phyloP scores from a whole-genome alignment of 2,797 vertebrate genomes.

The Sylvilagus floridanus region DNA sequence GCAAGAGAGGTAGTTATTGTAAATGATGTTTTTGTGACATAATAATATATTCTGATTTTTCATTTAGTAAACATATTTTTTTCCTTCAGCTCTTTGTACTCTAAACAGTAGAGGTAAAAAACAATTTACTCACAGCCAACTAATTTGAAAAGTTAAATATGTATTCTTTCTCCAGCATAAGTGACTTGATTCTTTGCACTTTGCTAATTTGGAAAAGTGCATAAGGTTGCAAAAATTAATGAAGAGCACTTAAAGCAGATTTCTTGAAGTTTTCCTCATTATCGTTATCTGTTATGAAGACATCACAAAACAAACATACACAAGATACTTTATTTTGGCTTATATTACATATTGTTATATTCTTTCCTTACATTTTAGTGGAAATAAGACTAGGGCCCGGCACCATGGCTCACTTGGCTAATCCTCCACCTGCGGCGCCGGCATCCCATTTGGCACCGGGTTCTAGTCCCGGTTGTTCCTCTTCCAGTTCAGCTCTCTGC shows the following conservation, averaged over 20 bases:
- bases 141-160: conserved; percentile 73
- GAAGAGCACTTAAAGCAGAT: conserved; percentile 53
- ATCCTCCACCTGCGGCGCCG: too few relatives aligned
- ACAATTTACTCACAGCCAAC: conserved; percentile 61
- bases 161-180: conserved; percentile 67
- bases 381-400: not conserved
- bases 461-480: too few relatives aligned
- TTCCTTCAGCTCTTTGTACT: conserved; percentile 34
- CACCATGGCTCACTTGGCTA: too few relatives aligned
- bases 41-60: conserved; percentile 17
- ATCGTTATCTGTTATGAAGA: conserved; percentile 56
- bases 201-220: conserved; percentile 64
- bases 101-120: conserved; percentile 61
- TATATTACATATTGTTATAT: not conserved
- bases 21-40: not conserved
- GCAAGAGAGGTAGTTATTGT: not conserved
- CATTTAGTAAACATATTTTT: conserved; percentile 54
- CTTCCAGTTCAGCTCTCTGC: too few relatives aligned
- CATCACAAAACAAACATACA: conserved; percentile 63
- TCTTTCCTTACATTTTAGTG: not conserved
- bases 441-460: too few relatives aligned
- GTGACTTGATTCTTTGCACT: conserved; percentile 65
- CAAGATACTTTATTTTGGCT: not conserved
- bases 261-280: conserved; percentile 67
- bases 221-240: conserved; percentile 65